Conservation (phyloP, 2,113 vertebrate species). For the Corvus cornix region DNA sequence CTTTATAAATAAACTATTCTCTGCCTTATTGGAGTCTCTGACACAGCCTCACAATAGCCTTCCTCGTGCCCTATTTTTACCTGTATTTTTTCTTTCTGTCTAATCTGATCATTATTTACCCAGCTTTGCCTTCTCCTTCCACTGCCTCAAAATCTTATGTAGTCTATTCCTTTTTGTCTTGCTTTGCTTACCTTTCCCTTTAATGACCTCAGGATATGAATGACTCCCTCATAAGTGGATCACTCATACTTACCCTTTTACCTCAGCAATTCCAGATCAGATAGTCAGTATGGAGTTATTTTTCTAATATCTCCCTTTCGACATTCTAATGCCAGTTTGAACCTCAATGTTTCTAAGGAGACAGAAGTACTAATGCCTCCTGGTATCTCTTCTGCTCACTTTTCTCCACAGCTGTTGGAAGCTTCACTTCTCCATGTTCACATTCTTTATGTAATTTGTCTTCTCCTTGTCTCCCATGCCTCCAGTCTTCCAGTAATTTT, state of each 20-base stretch:
- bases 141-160: not conserved
- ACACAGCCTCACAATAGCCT: not conserved
- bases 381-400: not conserved
- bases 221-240: not conserved
- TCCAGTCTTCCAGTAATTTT: not conserved
- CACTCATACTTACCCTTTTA: not conserved
- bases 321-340: not conserved
- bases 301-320: not conserved
- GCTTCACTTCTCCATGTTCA: not conserved
- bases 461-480: rapidly evolving
- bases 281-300: not conserved
- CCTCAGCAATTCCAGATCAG: not conserved
- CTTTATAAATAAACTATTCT: not conserved
- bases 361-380: not conserved
- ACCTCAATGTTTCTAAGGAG: not conserved
- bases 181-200: not conserved
- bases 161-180: not conserved
- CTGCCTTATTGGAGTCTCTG: not conserved
- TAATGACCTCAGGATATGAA: not conserved
- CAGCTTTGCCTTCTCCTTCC: not conserved
- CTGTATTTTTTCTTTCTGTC: not conserved
- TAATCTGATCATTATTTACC: not conserved
- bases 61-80: not conserved
- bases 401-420: not conserved
- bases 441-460: not conserved